Percentiles rank a stretch among this genome's conserved stretches.
Evolutionary conservation across 23 tunicate species (phyloP).

Genomic region (Trididemnum miniatum): DNA sequence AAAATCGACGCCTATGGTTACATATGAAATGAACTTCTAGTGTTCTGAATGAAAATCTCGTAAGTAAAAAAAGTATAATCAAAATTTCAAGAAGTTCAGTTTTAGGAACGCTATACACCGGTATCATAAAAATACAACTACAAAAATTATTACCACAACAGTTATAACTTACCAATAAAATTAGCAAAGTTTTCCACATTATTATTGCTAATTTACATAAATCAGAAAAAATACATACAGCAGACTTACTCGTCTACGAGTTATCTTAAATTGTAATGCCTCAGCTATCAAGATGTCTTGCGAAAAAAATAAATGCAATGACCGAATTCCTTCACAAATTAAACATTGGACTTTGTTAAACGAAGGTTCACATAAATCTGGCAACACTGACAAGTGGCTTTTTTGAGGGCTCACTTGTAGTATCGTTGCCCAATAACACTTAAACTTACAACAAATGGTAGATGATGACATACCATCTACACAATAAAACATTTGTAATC

Average conservation of each 20-base stretch:
- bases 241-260: constrained; percentile 21
- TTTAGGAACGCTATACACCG: no score
- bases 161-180: not conserved
- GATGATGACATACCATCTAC: not conserved
- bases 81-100: no score
- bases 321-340: constrained; percentile 20
- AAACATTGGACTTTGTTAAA: not conserved
- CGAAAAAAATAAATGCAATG: not conserved
- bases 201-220: no score
- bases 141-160: no score
- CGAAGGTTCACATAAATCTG: not conserved
- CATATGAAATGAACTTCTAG: no score
- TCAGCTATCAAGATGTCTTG: constrained; percentile 23
- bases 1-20: no score
- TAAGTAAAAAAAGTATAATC: no score
- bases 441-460: not conserved
- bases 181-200: not conserved
- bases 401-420: constrained; percentile 46
- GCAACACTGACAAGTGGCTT: constrained; percentile 39
- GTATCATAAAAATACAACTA: no score
- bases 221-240: no score
- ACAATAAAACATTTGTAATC: no score
- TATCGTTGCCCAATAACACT: not conserved
- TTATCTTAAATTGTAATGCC: not conserved
- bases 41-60: no score